Conservation (phyloP, 2,888 invertebrate genomes). For the Eilema sororculum region DNA sequence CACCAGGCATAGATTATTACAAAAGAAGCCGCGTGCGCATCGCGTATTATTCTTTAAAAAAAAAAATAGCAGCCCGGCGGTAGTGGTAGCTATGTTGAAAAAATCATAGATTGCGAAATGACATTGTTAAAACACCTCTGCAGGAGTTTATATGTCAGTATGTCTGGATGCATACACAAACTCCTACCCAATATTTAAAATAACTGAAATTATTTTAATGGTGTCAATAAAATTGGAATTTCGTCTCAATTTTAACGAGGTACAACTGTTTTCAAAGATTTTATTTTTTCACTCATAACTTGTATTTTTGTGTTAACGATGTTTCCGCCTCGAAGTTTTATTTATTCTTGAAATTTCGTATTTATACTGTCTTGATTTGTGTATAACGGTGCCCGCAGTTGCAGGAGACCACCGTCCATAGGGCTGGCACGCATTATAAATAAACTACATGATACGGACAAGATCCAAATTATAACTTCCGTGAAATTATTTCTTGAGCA, state of each 20-base stretch:
- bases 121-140: too few relatives aligned
- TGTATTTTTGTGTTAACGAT: slow-evolving; percentile 49
- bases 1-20: too few relatives aligned
- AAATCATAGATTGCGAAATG: too few relatives aligned
- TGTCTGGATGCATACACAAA: too few relatives aligned
- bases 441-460: too few relatives aligned
- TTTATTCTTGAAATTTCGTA: slow-evolving; percentile 41
- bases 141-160: too few relatives aligned
- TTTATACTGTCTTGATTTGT: slow-evolving; percentile 48
- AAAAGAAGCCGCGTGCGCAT: too few relatives aligned
- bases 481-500: too few relatives aligned
- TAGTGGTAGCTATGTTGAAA: too few relatives aligned
- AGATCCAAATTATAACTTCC: too few relatives aligned
- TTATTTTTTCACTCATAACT: slow-evolving; percentile 36
- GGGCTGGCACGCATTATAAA: slow-evolving; percentile 15
- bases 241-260: slow-evolving; percentile 14
- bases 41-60: too few relatives aligned
- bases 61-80: too few relatives aligned
- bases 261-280: slow-evolving; percentile 14
- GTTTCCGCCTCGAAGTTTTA: slow-evolving; percentile 39
- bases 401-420: slow-evolving; percentile 19
- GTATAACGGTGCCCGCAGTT: slow-evolving; percentile 38
- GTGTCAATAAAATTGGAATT: slow-evolving; percentile 7
- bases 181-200: background rate
- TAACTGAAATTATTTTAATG: background rate